phyloP scores from a whole-genome alignment of 2,113 vertebrate species.

The Gavia stellata region DNA sequence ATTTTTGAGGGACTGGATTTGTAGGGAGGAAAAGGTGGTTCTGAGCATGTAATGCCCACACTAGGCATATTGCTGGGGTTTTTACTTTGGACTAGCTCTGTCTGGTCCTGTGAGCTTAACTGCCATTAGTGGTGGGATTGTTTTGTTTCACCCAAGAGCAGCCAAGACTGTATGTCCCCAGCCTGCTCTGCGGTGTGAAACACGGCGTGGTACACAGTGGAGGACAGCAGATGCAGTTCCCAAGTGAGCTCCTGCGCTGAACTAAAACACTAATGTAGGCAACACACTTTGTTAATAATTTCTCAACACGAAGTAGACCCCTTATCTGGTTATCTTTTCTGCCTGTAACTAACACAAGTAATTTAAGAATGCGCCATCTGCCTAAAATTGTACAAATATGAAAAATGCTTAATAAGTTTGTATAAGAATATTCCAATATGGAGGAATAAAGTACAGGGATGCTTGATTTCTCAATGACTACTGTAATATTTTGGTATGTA shows the following conservation, averaged over 20 bases:
- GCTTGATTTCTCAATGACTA: background rate
- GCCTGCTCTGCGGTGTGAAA: background rate
- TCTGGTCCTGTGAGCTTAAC: background rate
- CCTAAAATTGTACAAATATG: background rate
- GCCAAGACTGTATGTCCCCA: background rate
- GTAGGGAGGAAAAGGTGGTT: background rate
- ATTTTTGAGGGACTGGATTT: background rate
- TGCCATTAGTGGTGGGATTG: background rate
- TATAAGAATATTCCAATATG: background rate
- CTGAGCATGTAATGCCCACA: rapidly evolving
- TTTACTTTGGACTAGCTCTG: background rate
- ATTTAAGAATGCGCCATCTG: background rate
- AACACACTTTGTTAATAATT: background rate
- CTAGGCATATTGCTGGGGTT: background rate
- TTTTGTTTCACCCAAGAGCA: background rate
- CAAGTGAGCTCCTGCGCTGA: background rate
- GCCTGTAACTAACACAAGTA: background rate
- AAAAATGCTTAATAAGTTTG: background rate
- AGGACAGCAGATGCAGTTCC: background rate
- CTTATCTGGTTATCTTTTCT: background rate
- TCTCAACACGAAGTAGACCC: background rate
- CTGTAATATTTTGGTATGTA: background rate
- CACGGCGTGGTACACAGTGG: rapidly evolving
- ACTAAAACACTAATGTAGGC: background rate
- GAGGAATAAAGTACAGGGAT: background rate